Conservation (phyloP, 2,888 invertebrate species). For the Bombylius discolor region DNA sequence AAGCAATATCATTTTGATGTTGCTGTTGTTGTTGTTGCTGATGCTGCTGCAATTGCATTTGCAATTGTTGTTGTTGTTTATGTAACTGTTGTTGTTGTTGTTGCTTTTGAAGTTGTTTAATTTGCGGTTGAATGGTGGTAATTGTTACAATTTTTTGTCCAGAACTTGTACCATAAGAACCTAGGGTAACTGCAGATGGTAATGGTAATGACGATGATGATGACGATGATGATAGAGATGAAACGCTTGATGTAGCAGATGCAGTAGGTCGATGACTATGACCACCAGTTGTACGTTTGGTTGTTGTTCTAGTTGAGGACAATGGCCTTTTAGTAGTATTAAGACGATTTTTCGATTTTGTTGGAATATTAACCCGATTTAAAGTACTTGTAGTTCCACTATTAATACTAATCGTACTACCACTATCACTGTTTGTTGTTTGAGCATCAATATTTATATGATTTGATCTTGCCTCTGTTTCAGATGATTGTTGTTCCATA, state of each 20-base stretch:
- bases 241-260: conserved; percentile 20
- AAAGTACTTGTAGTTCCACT: background rate
- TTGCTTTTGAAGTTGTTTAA: conserved; percentile 14
- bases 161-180: background rate
- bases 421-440: conserved; percentile 5
- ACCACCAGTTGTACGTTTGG: background rate
- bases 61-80: conserved; percentile 13
- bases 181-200: conserved; percentile 6
- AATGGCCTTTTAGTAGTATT: conserved; percentile 6
- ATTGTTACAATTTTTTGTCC: conserved; percentile 5
- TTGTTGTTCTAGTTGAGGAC: background rate
- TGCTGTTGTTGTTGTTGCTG: background rate
- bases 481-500: background rate
- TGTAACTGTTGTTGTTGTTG: conserved; percentile 15
- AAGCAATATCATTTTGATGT: conserved; percentile 5
- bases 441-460: background rate
- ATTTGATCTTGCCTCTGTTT: background rate
- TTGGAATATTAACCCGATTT: background rate
- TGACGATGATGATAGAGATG: conserved; percentile 21
- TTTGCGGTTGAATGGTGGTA: conserved; percentile 5
- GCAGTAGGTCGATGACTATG: conserved; percentile 22
- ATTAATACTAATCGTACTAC: background rate
- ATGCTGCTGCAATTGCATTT: background rate
- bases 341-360: background rate
- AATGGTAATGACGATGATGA: conserved; percentile 23